Conservation (phyloP, 2,888 invertebrate species). For the Drosophila birchii region DNA sequence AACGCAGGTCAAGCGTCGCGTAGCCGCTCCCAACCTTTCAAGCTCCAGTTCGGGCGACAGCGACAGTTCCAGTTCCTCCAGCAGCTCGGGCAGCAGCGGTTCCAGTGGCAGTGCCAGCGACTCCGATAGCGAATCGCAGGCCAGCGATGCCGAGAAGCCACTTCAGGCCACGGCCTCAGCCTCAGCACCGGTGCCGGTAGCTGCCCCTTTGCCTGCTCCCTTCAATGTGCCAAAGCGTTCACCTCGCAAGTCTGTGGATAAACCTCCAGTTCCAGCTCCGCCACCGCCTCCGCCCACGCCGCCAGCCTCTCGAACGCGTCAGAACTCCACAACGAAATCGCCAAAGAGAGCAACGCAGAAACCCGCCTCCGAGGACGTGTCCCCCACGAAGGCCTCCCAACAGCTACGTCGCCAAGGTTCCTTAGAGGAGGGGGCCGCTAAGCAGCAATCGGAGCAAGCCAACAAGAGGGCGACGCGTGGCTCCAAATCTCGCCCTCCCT, state of each 20-base stretch:
- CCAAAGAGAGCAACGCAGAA: constrained; percentile 75
- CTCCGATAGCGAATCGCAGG: constrained; percentile 57
- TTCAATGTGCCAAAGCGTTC: constrained; percentile 74
- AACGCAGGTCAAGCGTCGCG: constrained; percentile 62
- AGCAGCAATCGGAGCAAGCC: constrained; percentile 34
- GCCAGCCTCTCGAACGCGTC: constrained; percentile 53
- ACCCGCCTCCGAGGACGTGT: constrained; percentile 41
- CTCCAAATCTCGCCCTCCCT: constrained; percentile 70
- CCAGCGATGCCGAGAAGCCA: constrained; percentile 48
- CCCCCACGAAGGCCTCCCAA: constrained; percentile 25
- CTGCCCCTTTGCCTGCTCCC: constrained; percentile 39
- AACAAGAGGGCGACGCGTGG: constrained; percentile 71
- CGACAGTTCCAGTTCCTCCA: constrained; percentile 69
- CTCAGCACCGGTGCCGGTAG: background rate
- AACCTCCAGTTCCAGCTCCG: constrained; percentile 30
- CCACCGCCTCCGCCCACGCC: constrained; percentile 23
- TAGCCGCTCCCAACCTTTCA: constrained; percentile 69
- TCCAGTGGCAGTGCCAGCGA: constrained; percentile 75
- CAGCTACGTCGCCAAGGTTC: constrained; percentile 69
- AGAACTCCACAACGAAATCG: constrained; percentile 71
- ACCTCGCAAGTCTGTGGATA: constrained; percentile 74
- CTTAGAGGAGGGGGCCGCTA: constrained; percentile 73
- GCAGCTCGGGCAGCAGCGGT: constrained; percentile 68
- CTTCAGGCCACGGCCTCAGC: constrained; percentile 16
- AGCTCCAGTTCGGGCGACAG: constrained; percentile 81